Evolutionary conservation across 2,113 vertebrate genomes (phyloP).

Genomic region (Cervus canadensis): DNA sequence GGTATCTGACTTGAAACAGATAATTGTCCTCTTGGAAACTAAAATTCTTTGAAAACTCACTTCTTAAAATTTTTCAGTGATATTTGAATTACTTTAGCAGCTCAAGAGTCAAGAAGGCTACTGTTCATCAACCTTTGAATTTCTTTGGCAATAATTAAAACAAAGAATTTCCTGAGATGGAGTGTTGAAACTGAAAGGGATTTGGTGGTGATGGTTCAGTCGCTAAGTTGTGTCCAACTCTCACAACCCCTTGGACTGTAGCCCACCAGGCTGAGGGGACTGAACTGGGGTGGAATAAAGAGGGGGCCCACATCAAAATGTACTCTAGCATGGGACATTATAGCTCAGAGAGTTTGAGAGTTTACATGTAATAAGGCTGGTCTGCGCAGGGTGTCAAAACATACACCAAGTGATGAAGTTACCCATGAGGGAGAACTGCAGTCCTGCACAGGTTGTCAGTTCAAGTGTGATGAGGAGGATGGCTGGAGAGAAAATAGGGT

Average conservation of each 20-base stretch:
- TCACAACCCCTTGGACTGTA: not conserved
- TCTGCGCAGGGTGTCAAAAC: not conserved
- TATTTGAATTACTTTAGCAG: not conserved
- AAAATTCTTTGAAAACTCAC: not conserved
- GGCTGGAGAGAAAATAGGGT: not conserved
- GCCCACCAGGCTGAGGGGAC: not conserved
- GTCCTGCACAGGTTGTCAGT: not conserved
- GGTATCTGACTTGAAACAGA: not conserved
- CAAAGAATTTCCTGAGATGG: not conserved
- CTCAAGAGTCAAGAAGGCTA: not conserved
- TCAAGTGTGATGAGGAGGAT: not conserved
- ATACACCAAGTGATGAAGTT: not conserved
- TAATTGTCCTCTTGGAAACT: not conserved
- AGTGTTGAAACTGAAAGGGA: not conserved
- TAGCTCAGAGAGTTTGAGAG: not conserved
- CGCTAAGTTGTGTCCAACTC: not conserved
- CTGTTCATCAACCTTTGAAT: not conserved
- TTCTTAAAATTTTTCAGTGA: not conserved
- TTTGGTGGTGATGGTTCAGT: not conserved
- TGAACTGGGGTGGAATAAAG: not conserved
- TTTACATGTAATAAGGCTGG: not conserved
- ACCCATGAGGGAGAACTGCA: rapidly evolving
- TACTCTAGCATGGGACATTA: not conserved
- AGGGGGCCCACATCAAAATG: not conserved
- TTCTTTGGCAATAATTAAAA: not conserved